Evolutionary conservation across 30 jellyfish, hydroid and myxozoan genomes (phyloP).

Genomic region (Aurelia aurita): DNA sequence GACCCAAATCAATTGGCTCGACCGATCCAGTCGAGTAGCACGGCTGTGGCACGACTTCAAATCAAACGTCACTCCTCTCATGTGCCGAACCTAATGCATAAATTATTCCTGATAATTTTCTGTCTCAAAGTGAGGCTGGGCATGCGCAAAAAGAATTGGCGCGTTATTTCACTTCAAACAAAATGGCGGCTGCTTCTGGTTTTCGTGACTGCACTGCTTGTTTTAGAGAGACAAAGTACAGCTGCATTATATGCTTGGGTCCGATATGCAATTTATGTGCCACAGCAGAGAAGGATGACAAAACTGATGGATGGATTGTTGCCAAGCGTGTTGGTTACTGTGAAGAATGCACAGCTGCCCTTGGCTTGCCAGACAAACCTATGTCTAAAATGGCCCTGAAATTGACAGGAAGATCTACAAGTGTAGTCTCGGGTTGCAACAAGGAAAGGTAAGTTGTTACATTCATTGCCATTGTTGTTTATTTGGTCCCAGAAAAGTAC

Average conservation of each 20-base stretch:
- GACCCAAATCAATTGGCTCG: too few relatives aligned
- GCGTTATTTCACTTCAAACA: too few relatives aligned
- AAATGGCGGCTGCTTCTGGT: too few relatives aligned
- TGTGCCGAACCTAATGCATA: slow-evolving; percentile 11
- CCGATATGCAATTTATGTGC: background rate
- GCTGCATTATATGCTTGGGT: background rate
- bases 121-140: background rate
- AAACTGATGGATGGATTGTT: slow-evolving; percentile 14
- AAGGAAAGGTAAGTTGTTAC: slow-evolving; percentile 3
- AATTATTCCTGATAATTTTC: background rate
- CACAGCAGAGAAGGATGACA: background rate
- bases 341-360: slow-evolving; percentile 18
- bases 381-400: background rate
- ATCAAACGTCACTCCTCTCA: background rate
- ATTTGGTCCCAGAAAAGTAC: too few relatives aligned
- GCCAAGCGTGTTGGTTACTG: slow-evolving; percentile 27
- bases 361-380: slow-evolving; percentile 16
- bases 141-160: background rate
- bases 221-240: background rate
- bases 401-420: slow-evolving; percentile 5
- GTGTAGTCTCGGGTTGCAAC: slow-evolving; percentile 19
- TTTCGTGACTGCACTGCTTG: background rate
- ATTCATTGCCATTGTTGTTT: slow-evolving; percentile 12
- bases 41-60: slow-evolving; percentile 6
- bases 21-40: too few relatives aligned